Evolutionary conservation across 1,140 invertebrate genomes (phyloP), one percentile per base, ranked within the genome.

Genomic region (Rhyacophila brunnea): DNA sequence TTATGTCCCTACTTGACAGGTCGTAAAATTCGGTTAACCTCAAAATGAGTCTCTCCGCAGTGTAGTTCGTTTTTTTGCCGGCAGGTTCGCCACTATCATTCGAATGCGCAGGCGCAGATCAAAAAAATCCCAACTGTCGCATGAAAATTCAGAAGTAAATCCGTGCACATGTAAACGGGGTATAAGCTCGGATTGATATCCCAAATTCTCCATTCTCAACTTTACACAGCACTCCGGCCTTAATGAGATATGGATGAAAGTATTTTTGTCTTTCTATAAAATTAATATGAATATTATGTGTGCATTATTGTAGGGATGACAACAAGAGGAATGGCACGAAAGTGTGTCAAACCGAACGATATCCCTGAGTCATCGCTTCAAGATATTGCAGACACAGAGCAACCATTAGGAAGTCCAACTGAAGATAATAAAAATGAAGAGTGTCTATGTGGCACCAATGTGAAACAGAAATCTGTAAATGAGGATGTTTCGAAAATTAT

Each of bases 291-390:
- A 43, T 43, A 43, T 10, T 46, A 20, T 52, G 14, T 52, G 38
- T 19, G 9, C 9, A 23, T 17, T 6, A 20, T 47, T 56, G 7
- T 28, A 57, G 54, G 54, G 15, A 46, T 57, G 6, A 49, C 36
- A n/a, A n/a, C n/a, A 13, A 57, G 54, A 49, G 46, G 54, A 7
- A 57, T 57, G 54, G 46, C 46, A 3, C 13, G 35, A 6, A 57
- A 49, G 28, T 23, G 9, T 15, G 17, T 18, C 4, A 6, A 14
- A 49, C 1, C 28, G 34, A 32, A 43, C 19, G 32, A 48, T 11
- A 9, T 14, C 11, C 9, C 20, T 18, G 9, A 43, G 2, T 6
- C 23, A 19, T 15, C n/a, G 13, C 7, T 48, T 17, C 14, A 35
- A 50, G 6, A 15, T 10, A 18, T 6, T 7, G 15, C 44, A 1